These are phyloP conservation scores for Megalurothrips usitatus DNA, from an alignment of 2,888 invertebrate species.

Conservation along the genomic window DNA sequence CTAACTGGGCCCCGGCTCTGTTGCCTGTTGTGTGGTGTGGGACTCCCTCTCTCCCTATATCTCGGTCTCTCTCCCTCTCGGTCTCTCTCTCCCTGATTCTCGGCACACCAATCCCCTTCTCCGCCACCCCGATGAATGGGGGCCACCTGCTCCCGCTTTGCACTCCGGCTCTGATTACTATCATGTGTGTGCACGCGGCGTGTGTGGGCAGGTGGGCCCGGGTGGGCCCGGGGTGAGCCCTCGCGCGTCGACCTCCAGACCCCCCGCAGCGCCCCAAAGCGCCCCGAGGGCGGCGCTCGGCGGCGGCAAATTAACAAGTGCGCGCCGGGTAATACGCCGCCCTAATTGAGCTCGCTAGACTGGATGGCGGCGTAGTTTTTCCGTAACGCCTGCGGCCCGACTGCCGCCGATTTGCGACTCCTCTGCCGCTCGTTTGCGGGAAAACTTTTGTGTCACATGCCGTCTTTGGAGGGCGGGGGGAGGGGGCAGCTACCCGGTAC, in stretches of 20 bases:
- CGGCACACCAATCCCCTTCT: neutral
- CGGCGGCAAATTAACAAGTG: neutral
- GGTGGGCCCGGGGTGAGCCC: no score
- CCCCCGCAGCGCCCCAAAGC: neutral
- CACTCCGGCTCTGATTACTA: no score
- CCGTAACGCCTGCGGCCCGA: no score
- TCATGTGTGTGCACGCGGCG: neutral
- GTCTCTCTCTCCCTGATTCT: neutral
- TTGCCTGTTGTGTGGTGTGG: neutral
- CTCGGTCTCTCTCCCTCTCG: neutral
- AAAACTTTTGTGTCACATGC: neutral
- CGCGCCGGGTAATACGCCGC: neutral
- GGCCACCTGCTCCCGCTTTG: neutral
- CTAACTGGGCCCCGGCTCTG: neutral
- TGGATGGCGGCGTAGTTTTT: neutral
- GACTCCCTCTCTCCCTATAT: neutral
- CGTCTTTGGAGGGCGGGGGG: no score
- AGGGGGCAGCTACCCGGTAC: constrained; percentile 1
- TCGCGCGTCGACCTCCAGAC: no score
- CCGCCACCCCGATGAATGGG: no score
- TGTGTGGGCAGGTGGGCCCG: neutral
- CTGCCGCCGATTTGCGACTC: neutral
- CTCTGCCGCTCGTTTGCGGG: neutral
- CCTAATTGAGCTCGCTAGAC: neutral
- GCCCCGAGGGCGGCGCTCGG: neutral